Evolutionary conservation across 2,797 vertebrate species (phyloP).

Genomic region (Etheostoma nigrum): DNA sequence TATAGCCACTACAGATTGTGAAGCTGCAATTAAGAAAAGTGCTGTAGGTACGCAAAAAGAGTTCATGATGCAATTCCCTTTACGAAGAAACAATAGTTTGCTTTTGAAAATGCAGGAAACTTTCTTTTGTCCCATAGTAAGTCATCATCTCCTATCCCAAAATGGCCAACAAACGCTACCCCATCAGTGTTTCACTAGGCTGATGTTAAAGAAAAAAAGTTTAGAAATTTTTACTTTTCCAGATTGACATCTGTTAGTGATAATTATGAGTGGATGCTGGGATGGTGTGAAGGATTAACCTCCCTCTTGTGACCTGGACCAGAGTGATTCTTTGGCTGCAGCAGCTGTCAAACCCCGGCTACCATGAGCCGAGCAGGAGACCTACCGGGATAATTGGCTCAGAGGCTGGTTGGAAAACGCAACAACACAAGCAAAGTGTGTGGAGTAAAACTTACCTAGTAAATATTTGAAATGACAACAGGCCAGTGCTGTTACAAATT

Average conservation of each 20-base stretch:
- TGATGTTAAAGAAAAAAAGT: background rate
- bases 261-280: slow-evolving; percentile 25
- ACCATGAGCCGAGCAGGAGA: slow-evolving; percentile 17
- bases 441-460: background rate
- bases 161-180: background rate
- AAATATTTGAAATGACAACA: background rate
- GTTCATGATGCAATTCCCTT: background rate
- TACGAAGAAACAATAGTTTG: background rate
- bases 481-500: background rate
- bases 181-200: background rate
- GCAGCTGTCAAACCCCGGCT: slow-evolving; percentile 63
- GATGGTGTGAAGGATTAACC: slow-evolving; percentile 63
- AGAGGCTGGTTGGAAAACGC: slow-evolving; percentile 12
- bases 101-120: background rate
- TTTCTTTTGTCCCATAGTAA: background rate
- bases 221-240: background rate
- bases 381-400: slow-evolving; percentile 40
- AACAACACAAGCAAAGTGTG: background rate
- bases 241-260: slow-evolving; percentile 33
- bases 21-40: background rate
- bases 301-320: slow-evolving; percentile 32
- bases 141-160: background rate
- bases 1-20: background rate
- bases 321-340: slow-evolving; percentile 26
- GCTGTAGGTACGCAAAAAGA: no score